Conservation (phyloP, 1,140 invertebrate species). For the Leptestheria dahalacensis region DNA sequence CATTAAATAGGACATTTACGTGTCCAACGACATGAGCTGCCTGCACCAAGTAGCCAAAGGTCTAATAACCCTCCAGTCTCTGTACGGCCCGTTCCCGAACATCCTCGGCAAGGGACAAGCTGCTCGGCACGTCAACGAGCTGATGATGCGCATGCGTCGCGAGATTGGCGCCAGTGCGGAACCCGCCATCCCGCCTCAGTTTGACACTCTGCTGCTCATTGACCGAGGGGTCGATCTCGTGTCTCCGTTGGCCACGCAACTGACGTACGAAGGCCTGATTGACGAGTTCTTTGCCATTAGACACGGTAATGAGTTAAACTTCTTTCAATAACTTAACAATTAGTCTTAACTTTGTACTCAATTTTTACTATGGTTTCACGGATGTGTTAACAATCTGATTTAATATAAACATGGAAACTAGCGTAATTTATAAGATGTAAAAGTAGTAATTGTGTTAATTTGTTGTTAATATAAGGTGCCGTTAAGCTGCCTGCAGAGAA, state of each 20-base stretch:
- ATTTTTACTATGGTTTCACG: too few species aligned
- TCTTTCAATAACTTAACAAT: neutral
- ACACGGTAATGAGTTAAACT: conserved; percentile 39
- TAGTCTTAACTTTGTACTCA: conserved; percentile 5
- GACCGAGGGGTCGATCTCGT: conserved; percentile 84
- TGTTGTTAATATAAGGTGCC: too few species aligned
- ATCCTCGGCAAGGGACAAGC: conserved; percentile 79
- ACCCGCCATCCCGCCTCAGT: conserved; percentile 39
- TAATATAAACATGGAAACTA: too few species aligned
- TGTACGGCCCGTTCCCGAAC: conserved; percentile 78
- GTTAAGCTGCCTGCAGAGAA: conserved; percentile 69
- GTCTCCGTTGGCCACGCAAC: conserved; percentile 79
- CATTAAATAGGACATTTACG: conserved; percentile 49
- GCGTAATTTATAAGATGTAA: too few species aligned
- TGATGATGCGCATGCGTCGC: conserved; percentile 61
- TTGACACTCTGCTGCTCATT: conserved; percentile 75
- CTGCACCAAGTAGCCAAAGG: conserved; percentile 78
- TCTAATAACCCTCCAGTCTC: conserved; percentile 62
- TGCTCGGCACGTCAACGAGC: conserved; percentile 75
- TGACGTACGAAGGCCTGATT: conserved; percentile 94
- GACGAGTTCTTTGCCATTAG: conserved; percentile 72
- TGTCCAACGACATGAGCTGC: conserved; percentile 77
- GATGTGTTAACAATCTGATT: too few species aligned
- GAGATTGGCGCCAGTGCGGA: conserved; percentile 33
- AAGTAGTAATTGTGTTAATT: too few species aligned